These are phyloP conservation scores for Ashinkailepas kermadecensis DNA, from an alignment of 2,888 invertebrate species.

Conservation along the genomic window DNA sequence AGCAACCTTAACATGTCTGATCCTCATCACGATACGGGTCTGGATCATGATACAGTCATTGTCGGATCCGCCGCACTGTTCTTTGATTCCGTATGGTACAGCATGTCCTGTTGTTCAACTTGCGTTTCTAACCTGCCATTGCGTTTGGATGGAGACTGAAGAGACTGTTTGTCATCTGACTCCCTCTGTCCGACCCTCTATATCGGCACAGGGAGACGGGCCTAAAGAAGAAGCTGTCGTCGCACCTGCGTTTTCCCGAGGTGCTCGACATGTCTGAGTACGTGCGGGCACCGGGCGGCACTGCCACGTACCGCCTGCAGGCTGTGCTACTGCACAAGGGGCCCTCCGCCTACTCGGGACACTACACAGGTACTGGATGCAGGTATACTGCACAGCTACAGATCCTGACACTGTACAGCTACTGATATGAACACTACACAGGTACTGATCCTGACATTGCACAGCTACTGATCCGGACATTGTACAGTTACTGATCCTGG, in stretches of 20 bases:
- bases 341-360: conserved; percentile 56
- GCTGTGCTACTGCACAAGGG: conserved; percentile 61
- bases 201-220: conserved; percentile 46
- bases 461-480: neutral
- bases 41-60: too few species aligned
- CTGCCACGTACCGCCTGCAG: conserved; percentile 49
- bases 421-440: too few species aligned
- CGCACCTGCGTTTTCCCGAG: conserved; percentile 54
- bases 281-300: conserved; percentile 37
- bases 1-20: too few species aligned
- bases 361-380: conserved; percentile 49
- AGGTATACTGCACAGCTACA: conserved; percentile 32
- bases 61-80: too few species aligned
- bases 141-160: neutral
- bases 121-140: conserved; percentile 22
- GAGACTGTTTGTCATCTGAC: too few species aligned
- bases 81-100: too few species aligned
- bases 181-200: conserved; percentile 25
- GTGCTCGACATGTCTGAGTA: conserved; percentile 52
- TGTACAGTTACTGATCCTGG: neutral
- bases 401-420: too few species aligned
- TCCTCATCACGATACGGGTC: too few species aligned
- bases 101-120: too few species aligned
- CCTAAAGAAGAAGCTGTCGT: conserved; percentile 53
- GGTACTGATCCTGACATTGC: too few species aligned